Percentiles rank a stretch among this genome's conserved stretches.
Evolutionary conservation across 2,797 vertebrate genomes (phyloP).

Genomic region (Adelosebastes latens): DNA sequence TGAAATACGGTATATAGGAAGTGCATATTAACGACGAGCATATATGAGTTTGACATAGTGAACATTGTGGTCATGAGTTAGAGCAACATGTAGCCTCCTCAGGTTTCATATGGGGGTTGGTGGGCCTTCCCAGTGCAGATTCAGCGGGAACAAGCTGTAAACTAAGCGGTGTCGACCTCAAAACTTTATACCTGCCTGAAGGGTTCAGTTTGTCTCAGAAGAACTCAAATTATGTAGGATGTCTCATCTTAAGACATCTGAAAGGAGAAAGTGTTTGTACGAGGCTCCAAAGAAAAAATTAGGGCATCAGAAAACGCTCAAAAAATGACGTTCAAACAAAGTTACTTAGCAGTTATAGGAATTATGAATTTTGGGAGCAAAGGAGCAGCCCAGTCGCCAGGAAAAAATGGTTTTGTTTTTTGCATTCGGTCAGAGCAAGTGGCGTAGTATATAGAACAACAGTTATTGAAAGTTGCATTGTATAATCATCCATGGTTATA

Average conservation of each 20-base stretch:
- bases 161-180: conserved; percentile 43
- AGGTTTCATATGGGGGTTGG: conserved; percentile 62
- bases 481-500: background rate
- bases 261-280: background rate
- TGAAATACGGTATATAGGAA: conserved; percentile 3
- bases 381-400: background rate
- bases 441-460: rapidly evolving
- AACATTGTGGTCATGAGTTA: conserved; percentile 59
- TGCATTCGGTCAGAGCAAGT: background rate
- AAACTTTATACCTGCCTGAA: conserved; percentile 12
- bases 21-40: conserved; percentile 23
- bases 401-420: background rate
- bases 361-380: background rate
- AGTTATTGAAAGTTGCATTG: background rate
- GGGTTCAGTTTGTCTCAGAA: background rate
- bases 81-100: conserved; percentile 64
- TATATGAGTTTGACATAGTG: conserved; percentile 59
- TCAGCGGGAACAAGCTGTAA: conserved; percentile 59
- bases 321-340: background rate
- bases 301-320: background rate
- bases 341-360: background rate
- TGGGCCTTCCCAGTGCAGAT: conserved; percentile 52
- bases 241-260: background rate
- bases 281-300: no score
- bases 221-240: background rate